Conservation (phyloP, 2,888 invertebrate species). For the Eremobia ochroleuca region DNA sequence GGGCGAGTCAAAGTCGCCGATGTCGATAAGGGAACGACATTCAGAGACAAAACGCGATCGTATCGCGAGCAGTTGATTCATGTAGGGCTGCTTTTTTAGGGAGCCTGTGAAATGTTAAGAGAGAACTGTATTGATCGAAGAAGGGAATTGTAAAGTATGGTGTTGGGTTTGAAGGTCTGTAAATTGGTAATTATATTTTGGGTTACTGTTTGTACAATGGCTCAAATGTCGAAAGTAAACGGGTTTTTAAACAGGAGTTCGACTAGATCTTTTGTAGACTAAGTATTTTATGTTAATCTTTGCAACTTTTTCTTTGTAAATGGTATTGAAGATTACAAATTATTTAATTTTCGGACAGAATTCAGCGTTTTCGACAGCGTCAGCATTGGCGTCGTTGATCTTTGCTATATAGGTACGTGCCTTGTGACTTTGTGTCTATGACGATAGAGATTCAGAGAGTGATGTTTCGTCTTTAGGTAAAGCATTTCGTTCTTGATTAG, state of each 20-base stretch:
- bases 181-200: slow-evolving; percentile 1
- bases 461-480: background rate
- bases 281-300: background rate
- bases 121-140: slow-evolving; percentile 36
- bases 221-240: too few relatives aligned
- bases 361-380: background rate
- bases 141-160: slow-evolving; percentile 2
- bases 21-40: slow-evolving; percentile 87
- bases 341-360: background rate
- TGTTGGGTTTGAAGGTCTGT: background rate
- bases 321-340: background rate
- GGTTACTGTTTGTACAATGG: background rate
- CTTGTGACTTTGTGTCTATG: background rate
- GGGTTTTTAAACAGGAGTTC: background rate
- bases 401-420: background rate
- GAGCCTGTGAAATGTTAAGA: slow-evolving; percentile 24
- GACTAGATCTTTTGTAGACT: background rate
- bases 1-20: slow-evolving; percentile 80
- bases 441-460: background rate
- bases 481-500: background rate
- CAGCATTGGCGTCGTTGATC: too few relatives aligned
- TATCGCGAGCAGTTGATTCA: slow-evolving; percentile 76
- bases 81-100: slow-evolving; percentile 67
- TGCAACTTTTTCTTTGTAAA: background rate
- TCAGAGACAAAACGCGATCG: slow-evolving; percentile 87